Evolutionary conservation across 2,888 invertebrate species (phyloP), one percentile per base, ranked within the genome.

Genomic region (Sceliomorpha sp.): DNA sequence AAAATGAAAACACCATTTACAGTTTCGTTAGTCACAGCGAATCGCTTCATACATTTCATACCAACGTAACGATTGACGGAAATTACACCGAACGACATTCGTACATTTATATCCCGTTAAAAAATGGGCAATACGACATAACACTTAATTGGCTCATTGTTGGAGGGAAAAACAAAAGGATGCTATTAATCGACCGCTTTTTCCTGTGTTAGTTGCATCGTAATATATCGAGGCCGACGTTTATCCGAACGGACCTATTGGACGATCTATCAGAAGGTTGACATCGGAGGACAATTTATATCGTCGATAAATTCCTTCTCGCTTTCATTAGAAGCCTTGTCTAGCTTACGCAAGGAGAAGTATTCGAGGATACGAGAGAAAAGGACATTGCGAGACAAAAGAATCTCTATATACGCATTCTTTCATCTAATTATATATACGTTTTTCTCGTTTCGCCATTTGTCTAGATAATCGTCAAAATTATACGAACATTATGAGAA

Each of bases 241-340:
- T 66, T 72, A 73, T 71, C 60, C 59, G 45, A 60, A 66, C 68
- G 32, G 45, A 48, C 50, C 58, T 70, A 72, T 72, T 73, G 67
- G 73, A 56, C 76, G 66, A 76, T 78, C 71, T 73, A 75, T 79
- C 78, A 74, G 72, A 67, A 67, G 56, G 67, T 63, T 70, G 70
- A 63, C 63, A 53, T 55, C 55, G 55, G 62, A 48, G 39, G 74
- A 78, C 83, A 82, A 85, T 85, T 85, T 85, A 85, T 85, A 79
- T 74, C 78, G 62, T 32, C 83, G 82, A 85, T 85, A 85, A 85
- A 85, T 85, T 84, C 80, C 77, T 82, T 77, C 80, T 79, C 80
- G 78, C 79, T 85, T 85, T 85, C 85, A 85, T 85, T 85, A 85
- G 83, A 76, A 80, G 74, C 72, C 75, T 74, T 72, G 78, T 75